Percentiles rank a stretch among this genome's conserved stretches.
Conservation (phyloP, 2,113 vertebrate genomes). For the Rhagologus leucostigma region DNA sequence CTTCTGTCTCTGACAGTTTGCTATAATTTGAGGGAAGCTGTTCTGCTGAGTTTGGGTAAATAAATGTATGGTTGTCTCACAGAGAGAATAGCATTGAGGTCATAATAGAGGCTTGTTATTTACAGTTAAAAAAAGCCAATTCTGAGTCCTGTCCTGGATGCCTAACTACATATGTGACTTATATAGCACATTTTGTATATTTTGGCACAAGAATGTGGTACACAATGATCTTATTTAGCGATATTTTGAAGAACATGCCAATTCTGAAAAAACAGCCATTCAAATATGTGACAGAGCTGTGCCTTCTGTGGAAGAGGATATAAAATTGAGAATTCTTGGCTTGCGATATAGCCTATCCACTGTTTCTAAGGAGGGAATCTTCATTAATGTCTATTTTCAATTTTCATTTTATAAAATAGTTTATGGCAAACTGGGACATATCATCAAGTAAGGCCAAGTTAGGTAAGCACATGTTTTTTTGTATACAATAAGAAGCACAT, state of each 20-base stretch:
- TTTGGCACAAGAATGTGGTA: slow-evolving; percentile 12
- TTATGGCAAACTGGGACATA: background rate
- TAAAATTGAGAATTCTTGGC: slow-evolving; percentile 25
- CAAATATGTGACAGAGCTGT: background rate
- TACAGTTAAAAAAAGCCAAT: background rate
- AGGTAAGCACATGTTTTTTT: slow-evolving; percentile 29
- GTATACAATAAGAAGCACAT: background rate
- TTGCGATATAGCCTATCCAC: background rate
- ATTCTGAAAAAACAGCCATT: background rate
- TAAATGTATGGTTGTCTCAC: background rate
- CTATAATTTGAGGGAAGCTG: slow-evolving; percentile 21
- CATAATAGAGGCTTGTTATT: background rate
- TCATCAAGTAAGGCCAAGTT: slow-evolving; percentile 4
- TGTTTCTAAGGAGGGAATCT: background rate
- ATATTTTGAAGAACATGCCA: slow-evolving; percentile 5
- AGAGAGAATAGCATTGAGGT: slow-evolving; percentile 5
- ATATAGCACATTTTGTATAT: background rate
- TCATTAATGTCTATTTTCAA: background rate
- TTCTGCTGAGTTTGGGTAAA: background rate
- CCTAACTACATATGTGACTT: background rate
- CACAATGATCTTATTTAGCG: background rate
- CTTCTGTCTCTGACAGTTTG: background rate
- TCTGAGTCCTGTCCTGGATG: background rate
- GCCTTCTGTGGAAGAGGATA: slow-evolving; percentile 5
- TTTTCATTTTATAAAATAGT: background rate